Evolutionary conservation across 2,113 vertebrate species (phyloP).

Genomic region (Forbesichthys agassizii): DNA sequence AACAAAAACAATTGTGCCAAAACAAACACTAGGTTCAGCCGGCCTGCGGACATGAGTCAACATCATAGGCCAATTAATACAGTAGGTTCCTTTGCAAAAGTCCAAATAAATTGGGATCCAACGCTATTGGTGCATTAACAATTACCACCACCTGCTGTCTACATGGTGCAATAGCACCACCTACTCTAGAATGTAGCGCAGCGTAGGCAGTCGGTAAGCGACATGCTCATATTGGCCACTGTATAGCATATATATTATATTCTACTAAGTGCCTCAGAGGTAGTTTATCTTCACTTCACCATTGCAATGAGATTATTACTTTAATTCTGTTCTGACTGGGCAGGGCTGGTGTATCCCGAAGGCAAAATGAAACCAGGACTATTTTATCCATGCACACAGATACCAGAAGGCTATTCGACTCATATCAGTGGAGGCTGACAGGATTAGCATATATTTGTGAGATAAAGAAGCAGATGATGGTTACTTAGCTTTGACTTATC

Average conservation of each 20-base stretch:
- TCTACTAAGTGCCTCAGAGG: slow-evolving; percentile 37
- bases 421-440: slow-evolving; percentile 66
- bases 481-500: slow-evolving; percentile 75
- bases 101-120: no score
- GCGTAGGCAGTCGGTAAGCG: no score
- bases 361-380: slow-evolving; percentile 48
- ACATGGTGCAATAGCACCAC: no score
- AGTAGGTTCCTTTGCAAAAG: no score
- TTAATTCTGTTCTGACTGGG: slow-evolving; percentile 45
- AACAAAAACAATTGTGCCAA: no score
- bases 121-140: no score
- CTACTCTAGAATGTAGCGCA: no score
- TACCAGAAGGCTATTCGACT: slow-evolving; percentile 61
- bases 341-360: slow-evolving; percentile 49
- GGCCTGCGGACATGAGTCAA: no score
- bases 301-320: slow-evolving; percentile 59
- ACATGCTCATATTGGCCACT: no score
- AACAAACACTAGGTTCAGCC: no score
- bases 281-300: slow-evolving; percentile 53
- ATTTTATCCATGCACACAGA: slow-evolving; percentile 8
- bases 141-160: no score
- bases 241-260: not conserved
- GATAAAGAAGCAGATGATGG: slow-evolving; percentile 69
- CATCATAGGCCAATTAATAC: no score
- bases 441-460: slow-evolving; percentile 72